Evolutionary conservation across 2,888 invertebrate genomes (phyloP).

Genomic region (Ornithoptera priamus): DNA sequence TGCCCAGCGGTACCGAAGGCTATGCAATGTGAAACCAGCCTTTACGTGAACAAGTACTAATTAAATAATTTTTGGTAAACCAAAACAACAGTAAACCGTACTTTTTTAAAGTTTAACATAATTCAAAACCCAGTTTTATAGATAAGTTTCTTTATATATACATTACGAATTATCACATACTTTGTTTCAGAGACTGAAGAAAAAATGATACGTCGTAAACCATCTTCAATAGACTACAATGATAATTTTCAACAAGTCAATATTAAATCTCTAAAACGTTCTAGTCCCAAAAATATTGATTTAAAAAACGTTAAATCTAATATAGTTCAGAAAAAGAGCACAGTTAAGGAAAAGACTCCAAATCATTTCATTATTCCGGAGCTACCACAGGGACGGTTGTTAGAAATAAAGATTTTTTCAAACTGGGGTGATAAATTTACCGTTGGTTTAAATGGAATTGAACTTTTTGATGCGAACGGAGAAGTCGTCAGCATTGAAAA

Average conservation of each 20-base stretch:
- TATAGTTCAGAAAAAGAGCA: conserved; percentile 35
- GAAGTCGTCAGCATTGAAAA: conserved; percentile 79
- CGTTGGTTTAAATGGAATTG: conserved; percentile 89
- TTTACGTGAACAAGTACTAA: too few relatives aligned
- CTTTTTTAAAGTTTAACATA: too few relatives aligned
- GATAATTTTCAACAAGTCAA: conserved; percentile 5
- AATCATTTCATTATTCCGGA: conserved; percentile 87
- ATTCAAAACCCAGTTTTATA: too few relatives aligned
- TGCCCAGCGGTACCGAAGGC: too few relatives aligned
- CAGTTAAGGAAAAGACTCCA: conserved; percentile 45
- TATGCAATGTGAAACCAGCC: too few relatives aligned
- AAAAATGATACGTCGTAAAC: conserved; percentile 17
- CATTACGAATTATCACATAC: neutral
- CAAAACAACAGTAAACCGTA: too few relatives aligned
- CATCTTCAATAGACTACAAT: neutral
- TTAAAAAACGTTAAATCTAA: conserved; percentile 51
- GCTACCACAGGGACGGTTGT: conserved; percentile 83
- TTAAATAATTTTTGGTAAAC: too few relatives aligned
- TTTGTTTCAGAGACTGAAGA: conserved; percentile 18
- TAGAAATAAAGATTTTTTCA: conserved; percentile 84
- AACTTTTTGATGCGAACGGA: conserved; percentile 84
- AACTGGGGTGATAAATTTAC: conserved; percentile 91
- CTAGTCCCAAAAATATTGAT: conserved; percentile 39
- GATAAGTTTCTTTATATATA: neutral
- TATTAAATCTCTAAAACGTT: conserved; percentile 16